These are phyloP conservation scores for Edolisoma coerulescens DNA, from an alignment of 2,113 vertebrate species.

Conservation along the genomic window DNA sequence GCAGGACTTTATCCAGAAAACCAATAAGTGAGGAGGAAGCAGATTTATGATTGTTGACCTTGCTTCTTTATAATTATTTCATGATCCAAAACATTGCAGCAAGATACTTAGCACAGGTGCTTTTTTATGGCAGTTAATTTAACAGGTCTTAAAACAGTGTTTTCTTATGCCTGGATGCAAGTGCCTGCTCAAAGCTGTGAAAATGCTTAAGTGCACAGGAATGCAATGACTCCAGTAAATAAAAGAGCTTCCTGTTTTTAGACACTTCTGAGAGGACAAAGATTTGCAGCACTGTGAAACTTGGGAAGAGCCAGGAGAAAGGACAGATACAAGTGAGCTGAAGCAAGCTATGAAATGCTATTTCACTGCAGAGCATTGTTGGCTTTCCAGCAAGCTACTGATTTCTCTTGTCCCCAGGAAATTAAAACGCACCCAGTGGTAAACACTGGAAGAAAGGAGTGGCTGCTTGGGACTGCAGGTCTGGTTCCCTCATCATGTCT, in stretches of 20 bases:
- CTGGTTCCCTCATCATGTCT: background rate
- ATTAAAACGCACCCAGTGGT: background rate
- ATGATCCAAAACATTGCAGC: background rate
- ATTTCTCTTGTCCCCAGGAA: background rate
- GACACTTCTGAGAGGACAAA: background rate
- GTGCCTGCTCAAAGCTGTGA: background rate
- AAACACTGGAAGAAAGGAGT: background rate
- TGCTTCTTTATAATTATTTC: background rate
- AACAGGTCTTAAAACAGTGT: background rate
- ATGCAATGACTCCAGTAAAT: background rate
- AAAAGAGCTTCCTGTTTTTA: background rate
- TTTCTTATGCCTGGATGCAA: background rate
- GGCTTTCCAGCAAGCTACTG: background rate
- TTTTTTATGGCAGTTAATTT: background rate
- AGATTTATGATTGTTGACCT: background rate
- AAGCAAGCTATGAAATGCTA: background rate
- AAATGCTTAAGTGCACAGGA: background rate
- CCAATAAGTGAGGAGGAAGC: background rate
- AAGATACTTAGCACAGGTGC: background rate
- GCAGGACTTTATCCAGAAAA: background rate
- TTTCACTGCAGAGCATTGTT: background rate
- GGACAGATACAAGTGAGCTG: background rate
- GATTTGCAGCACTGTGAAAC: background rate
- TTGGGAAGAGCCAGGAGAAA: background rate
- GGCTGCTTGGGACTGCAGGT: background rate